phyloP scores from a whole-genome alignment of 2,888 invertebrate species.

The Heliconius hortense region DNA sequence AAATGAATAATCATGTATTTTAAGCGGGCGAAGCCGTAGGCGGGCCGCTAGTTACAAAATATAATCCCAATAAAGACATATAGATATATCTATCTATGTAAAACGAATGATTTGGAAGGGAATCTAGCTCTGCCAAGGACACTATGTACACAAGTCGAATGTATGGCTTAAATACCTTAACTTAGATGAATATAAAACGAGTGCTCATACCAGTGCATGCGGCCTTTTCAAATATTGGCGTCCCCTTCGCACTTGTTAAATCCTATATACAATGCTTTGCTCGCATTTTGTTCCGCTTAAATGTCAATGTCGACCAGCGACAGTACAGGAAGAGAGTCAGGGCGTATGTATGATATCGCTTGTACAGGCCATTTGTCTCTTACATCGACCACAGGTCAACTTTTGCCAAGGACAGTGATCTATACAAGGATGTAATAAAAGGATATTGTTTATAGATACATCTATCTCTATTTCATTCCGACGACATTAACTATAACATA shows the following conservation, averaged over 20 bases:
- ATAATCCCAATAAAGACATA: slow-evolving; percentile 43
- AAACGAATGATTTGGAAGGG: slow-evolving; percentile 34
- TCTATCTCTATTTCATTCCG: neutral
- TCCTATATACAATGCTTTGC: slow-evolving; percentile 44
- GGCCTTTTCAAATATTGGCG: slow-evolving; percentile 51
- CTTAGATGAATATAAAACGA: slow-evolving; percentile 48
- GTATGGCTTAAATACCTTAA: slow-evolving; percentile 54
- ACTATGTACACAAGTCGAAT: slow-evolving; percentile 54
- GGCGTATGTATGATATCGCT: slow-evolving; percentile 53
- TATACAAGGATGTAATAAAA: slow-evolving; percentile 32
- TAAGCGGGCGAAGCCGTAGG: too few species aligned
- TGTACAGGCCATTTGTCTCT: slow-evolving; percentile 48
- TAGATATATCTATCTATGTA: neutral
- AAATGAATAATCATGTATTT: too few species aligned
- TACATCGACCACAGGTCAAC: slow-evolving; percentile 48
- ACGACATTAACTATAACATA: slow-evolving; percentile 7
- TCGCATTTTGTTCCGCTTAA: slow-evolving; percentile 54
- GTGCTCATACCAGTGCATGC: slow-evolving; percentile 52
- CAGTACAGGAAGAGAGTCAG: slow-evolving; percentile 68
- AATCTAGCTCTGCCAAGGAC: slow-evolving; percentile 62
- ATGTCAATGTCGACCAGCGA: slow-evolving; percentile 72
- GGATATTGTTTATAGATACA: slow-evolving; percentile 29
- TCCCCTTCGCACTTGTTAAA: slow-evolving; percentile 53
- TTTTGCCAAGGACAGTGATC: slow-evolving; percentile 57
- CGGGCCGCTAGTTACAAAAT: neutral